These are phyloP conservation scores for Cercopithecus mona DNA, from an alignment of 2,113 vertebrate species.

Conservation along the genomic window DNA sequence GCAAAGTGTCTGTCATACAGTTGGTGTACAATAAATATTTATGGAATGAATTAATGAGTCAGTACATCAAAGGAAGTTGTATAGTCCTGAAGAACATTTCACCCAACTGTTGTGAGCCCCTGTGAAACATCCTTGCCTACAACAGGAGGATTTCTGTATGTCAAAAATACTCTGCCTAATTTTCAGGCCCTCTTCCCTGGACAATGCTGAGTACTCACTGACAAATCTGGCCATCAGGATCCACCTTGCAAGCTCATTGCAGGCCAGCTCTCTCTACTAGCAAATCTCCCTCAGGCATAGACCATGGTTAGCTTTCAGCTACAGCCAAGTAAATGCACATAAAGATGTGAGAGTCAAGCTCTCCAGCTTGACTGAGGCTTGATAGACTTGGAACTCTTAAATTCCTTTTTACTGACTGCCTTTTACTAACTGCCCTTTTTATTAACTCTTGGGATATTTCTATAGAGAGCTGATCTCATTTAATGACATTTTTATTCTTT, in stretches of 20 bases:
- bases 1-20: not conserved
- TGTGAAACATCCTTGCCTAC: not conserved
- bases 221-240: not conserved
- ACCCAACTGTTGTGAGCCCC: not conserved
- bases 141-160: not conserved
- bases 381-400: not conserved
- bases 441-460: conserved; percentile 56
- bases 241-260: not conserved
- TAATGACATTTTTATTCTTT: conserved; percentile 29
- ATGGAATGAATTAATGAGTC: not conserved
- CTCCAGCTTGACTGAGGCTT: not conserved
- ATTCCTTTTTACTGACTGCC: conserved; percentile 36
- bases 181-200: not conserved
- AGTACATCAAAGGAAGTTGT: not conserved
- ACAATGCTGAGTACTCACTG: not conserved
- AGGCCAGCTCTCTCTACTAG: not conserved
- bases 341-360: not conserved
- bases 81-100: not conserved
- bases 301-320: not conserved
- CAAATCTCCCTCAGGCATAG: not conserved
- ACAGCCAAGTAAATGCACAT: not conserved
- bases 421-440: conserved; percentile 70
- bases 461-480: not conserved
- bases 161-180: not conserved
- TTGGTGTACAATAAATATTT: not conserved